These are phyloP conservation scores for Nycteola revayana DNA, from an alignment of 2,888 invertebrate genomes.

Conservation along the genomic window DNA sequence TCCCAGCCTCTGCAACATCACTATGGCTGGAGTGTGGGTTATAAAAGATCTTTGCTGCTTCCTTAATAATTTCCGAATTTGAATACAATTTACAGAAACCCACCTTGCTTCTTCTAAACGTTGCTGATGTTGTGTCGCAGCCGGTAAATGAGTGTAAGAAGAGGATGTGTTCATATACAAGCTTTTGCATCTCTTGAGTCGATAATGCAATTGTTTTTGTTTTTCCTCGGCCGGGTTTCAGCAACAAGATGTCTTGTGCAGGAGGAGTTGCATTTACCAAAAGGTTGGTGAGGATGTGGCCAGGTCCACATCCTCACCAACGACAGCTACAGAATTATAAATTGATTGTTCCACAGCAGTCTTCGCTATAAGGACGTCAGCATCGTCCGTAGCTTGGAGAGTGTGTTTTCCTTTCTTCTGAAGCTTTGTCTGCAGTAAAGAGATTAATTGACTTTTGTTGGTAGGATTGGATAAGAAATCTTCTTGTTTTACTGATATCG, in stretches of 20 bases:
- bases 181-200: no score
- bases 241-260: no score
- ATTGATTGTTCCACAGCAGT: not conserved
- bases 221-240: not conserved
- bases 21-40: conserved; percentile 4
- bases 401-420: no score
- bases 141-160: conserved; percentile 24
- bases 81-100: conserved; percentile 5
- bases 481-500: no score
- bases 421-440: no score
- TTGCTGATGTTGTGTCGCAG: conserved; percentile 8
- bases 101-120: conserved; percentile 11
- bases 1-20: conserved; percentile 7
- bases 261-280: no score
- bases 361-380: no score
- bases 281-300: no score
- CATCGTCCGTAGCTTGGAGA: no score
- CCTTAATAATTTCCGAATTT: conserved; percentile 5
- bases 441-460: no score
- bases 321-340: not conserved
- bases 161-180: conserved; percentile 4
- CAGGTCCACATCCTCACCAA: not conserved
- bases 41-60: conserved; percentile 7
- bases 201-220: no score
- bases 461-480: no score